phyloP scores from a whole-genome alignment of 2,113 vertebrate species.

The Synchiropus splendidus region DNA sequence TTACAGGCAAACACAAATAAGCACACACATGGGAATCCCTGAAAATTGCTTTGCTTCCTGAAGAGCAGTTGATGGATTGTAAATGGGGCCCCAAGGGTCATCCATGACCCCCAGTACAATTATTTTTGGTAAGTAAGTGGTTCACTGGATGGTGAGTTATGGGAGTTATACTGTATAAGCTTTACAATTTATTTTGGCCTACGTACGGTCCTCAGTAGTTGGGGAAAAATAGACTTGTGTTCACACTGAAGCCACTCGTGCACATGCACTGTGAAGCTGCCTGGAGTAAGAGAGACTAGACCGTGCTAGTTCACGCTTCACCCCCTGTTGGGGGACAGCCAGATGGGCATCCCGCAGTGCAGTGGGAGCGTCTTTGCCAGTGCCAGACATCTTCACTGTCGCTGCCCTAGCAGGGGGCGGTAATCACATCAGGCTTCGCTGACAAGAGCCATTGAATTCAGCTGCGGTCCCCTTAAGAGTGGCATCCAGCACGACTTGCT shows the following conservation, averaged over 20 bases:
- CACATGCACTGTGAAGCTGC: slow-evolving; percentile 39
- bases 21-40: slow-evolving; percentile 17
- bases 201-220: too few species aligned
- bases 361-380: slow-evolving; percentile 51
- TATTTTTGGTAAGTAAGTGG: too few species aligned
- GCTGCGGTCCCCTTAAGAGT: slow-evolving; percentile 61
- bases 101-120: too few species aligned
- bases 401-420: slow-evolving; percentile 61
- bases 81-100: slow-evolving; percentile 1
- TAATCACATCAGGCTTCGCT: slow-evolving; percentile 70
- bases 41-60: slow-evolving; percentile 25
- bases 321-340: slow-evolving; percentile 50
- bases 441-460: slow-evolving; percentile 66
- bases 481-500: slow-evolving; percentile 53
- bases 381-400: slow-evolving; percentile 64
- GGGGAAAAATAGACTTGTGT: too few species aligned
- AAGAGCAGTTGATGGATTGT: slow-evolving; percentile 22
- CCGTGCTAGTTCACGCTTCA: slow-evolving; percentile 44
- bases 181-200: too few species aligned
- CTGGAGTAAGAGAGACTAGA: slow-evolving; percentile 21
- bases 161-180: too few species aligned
- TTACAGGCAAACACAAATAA: slow-evolving; percentile 35
- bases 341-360: slow-evolving; percentile 53
- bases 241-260: too few species aligned
- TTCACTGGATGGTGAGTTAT: too few species aligned